These are phyloP conservation scores for Cydia fagiglandana DNA, from an alignment of 1,140 invertebrate genomes.

Conservation along the genomic window DNA sequence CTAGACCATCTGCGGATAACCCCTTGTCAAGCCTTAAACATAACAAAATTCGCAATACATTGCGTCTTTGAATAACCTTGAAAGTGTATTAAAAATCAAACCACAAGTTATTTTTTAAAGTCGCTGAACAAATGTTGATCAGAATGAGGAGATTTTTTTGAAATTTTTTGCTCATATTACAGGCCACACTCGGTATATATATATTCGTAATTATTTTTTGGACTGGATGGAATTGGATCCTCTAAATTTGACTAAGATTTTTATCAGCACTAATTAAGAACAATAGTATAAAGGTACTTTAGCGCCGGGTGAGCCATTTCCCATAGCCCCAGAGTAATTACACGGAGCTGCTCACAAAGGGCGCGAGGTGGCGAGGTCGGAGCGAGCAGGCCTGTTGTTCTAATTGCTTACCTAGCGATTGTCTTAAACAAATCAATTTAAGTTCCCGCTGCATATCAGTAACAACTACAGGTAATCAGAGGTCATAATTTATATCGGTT, in stretches of 20 bases:
- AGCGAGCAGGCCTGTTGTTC: neutral
- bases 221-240: constrained; percentile 36
- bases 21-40: too few relatives aligned
- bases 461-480: neutral
- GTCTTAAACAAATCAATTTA: neutral
- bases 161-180: too few relatives aligned
- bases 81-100: too few relatives aligned
- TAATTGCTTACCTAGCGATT: neutral
- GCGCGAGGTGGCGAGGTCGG: constrained; percentile 38
- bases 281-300: constrained; percentile 69
- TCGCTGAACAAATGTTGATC: too few relatives aligned
- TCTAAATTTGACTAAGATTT: constrained; percentile 40
- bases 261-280: constrained; percentile 66
- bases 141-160: too few relatives aligned
- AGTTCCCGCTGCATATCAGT: neutral
- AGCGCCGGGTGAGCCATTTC: constrained; percentile 68
- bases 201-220: too few relatives aligned
- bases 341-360: constrained; percentile 65
- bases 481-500: neutral
- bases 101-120: too few relatives aligned
- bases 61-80: too few relatives aligned
- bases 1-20: too few relatives aligned
- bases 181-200: too few relatives aligned
- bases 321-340: constrained; percentile 76
- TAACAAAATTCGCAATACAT: too few relatives aligned